Evolutionary conservation across 30 jellyfish, hydroid and myxozoan species (phyloP), one percentile per base, ranked within the genome.

Genomic region (Nemopilema nomurai): DNA sequence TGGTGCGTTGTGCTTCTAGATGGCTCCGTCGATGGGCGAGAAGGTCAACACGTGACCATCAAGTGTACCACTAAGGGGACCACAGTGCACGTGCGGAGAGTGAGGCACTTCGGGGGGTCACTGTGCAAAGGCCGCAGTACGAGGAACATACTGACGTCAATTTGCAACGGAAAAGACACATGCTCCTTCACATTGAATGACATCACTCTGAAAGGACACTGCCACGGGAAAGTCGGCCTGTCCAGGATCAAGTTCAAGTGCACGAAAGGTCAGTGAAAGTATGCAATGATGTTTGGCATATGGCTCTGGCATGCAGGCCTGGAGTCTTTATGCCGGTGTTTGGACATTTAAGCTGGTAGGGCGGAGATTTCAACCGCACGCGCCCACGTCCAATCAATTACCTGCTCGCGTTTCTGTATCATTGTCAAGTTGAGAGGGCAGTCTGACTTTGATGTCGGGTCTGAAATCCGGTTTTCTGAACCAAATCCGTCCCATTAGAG

Each of bases 141-240:
- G 28, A 67, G 86, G 75, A 76, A 76, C 79, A 76, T 79, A 41
- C 75, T 86, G 1, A 32, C 92, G 77, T 71, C 68, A 72, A 71
- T 74, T 26, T 89, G 96, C 81, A 79, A 84, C 22, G 96, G 96
- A 72, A 75, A 80, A 33, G 64, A 63, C 25, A 67, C 62, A 33
- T 89, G 96, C 71, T 53, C 89, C 0, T 86, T 86, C 68, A 68
- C 53, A 25, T 72, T 86, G 49, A 86, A 86, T 69, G 95, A 69
- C 25, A 79, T 77, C 73, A 78, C 89, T 0, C 84, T 86, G 21
- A 76, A 67, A 27, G 86, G 90, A 18, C 90, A 86, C 8, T 86
- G 95, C 53, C 89, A 69, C n/a, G 95, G 95, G 0, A 75, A 67
- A 66, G 89, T 74, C 41, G 96, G 92, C 32, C 66, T 82, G 50